Percentiles rank a stretch among this genome's conserved stretches.
Conservation (phyloP, 2,113 vertebrate genomes). For the Todiramphus saurophagus region DNA sequence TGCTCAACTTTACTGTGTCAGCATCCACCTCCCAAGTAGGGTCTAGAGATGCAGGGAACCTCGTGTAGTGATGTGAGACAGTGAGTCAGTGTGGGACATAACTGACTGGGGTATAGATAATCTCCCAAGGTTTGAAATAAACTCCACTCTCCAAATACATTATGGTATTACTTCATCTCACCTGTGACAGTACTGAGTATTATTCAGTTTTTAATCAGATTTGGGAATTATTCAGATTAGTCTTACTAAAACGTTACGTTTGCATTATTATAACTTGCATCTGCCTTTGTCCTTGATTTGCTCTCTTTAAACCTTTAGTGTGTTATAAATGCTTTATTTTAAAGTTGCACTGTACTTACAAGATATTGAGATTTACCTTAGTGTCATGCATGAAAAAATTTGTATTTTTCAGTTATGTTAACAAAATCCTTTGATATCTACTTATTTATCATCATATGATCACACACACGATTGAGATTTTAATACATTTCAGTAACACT, state of each 20-base stretch:
- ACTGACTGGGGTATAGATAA: not conserved
- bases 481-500: not conserved
- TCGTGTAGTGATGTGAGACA: accelerated
- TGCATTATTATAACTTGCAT: not conserved
- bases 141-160: not conserved
- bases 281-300: not conserved
- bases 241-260: not conserved
- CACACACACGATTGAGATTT: not conserved
- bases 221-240: not conserved
- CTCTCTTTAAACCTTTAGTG: not conserved
- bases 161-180: not conserved
- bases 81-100: not conserved
- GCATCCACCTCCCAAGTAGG: accelerated
- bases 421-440: not conserved
- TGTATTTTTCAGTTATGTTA: not conserved
- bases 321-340: not conserved
- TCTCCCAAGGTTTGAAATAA: not conserved
- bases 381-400: not conserved
- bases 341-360: not conserved
- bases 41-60: not conserved
- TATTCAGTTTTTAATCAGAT: not conserved
- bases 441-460: not conserved
- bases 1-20: not conserved
- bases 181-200: not conserved
- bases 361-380: not conserved